A percentile compares a stretch with the other conserved stretches of the same genome.
Conservation (phyloP, 2,888 invertebrate genomes). For the Carpatolechia fugitivella region DNA sequence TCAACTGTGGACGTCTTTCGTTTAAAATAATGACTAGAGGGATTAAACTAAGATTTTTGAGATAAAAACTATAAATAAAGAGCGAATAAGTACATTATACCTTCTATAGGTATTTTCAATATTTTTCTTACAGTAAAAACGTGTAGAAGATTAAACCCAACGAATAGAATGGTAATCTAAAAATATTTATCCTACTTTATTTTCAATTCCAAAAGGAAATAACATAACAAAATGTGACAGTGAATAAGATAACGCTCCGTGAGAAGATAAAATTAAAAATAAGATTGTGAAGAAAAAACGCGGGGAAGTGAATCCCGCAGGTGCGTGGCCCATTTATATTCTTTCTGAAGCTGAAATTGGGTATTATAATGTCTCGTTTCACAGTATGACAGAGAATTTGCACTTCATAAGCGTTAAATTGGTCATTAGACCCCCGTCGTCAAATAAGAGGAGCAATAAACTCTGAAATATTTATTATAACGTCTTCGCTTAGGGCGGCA, state of each 20-base stretch:
- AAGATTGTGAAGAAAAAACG: constrained; percentile 27
- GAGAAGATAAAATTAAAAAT: constrained; percentile 37
- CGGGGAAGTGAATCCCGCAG: constrained; percentile 35
- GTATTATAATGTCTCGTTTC: constrained; percentile 71
- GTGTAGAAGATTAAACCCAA: no score
- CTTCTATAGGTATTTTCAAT: no score
- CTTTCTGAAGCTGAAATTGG: constrained; percentile 69
- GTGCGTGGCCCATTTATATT: constrained; percentile 64
- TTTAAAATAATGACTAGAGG: no score
- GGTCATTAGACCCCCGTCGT: constrained; percentile 64
- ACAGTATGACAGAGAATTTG: constrained; percentile 72
- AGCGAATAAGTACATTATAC: no score
- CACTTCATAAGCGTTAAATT: constrained; percentile 76
- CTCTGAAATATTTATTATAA: constrained; percentile 64
- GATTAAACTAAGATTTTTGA: no score
- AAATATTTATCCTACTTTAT: neutral
- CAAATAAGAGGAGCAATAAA: constrained; percentile 63
- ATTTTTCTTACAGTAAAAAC: no score
- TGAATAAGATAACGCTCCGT: constrained; percentile 25
- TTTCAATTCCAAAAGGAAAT: constrained; percentile 12
- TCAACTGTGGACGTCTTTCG: no score
- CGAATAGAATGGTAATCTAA: no score
- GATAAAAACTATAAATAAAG: no score
- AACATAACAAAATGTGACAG: constrained; percentile 26
- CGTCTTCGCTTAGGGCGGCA: constrained; percentile 11